Percentiles rank a stretch among this genome's conserved stretches.
These are phyloP conservation scores for Acromyrmex heyeri DNA, from an alignment of 1,140 invertebrate species.

Conservation along the genomic window DNA sequence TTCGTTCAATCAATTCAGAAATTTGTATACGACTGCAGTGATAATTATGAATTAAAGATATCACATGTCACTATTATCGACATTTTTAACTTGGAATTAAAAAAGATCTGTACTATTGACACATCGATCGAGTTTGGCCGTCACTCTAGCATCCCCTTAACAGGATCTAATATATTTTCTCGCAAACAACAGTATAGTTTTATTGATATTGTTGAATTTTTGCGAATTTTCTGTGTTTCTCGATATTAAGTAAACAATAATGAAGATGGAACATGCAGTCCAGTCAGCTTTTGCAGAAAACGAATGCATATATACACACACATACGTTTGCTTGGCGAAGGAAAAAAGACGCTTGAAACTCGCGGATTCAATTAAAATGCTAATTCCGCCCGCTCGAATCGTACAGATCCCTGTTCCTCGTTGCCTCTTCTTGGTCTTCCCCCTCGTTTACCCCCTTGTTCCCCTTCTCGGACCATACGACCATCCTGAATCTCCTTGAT, in stretches of 20 bases:
- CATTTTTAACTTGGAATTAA: too few species aligned
- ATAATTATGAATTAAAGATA: too few species aligned
- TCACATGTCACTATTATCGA: too few species aligned
- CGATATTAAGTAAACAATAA: neutral
- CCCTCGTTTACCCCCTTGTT: neutral
- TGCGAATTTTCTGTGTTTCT: neutral
- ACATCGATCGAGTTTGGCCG: too few species aligned
- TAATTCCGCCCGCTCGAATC: slow-evolving; percentile 57
- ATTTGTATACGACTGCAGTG: too few species aligned
- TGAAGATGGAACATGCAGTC: neutral
- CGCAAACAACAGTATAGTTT: slow-evolving; percentile 3
- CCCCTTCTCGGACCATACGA: slow-evolving; percentile 6
- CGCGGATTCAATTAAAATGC: slow-evolving; percentile 73
- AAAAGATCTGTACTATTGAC: too few species aligned
- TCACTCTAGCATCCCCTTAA: too few species aligned
- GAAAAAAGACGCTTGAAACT: slow-evolving; percentile 63
- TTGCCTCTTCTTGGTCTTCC: slow-evolving; percentile 14
- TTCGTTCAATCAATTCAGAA: too few species aligned
- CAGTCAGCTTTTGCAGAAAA: neutral
- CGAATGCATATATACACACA: neutral
- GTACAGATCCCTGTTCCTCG: neutral
- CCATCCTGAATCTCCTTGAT: slow-evolving; percentile 23
- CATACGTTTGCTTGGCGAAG: neutral
- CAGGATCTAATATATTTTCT: neutral
- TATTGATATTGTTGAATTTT: neutral